Conservation (phyloP, 1,140 invertebrate species). For the Aplysia californica region DNA sequence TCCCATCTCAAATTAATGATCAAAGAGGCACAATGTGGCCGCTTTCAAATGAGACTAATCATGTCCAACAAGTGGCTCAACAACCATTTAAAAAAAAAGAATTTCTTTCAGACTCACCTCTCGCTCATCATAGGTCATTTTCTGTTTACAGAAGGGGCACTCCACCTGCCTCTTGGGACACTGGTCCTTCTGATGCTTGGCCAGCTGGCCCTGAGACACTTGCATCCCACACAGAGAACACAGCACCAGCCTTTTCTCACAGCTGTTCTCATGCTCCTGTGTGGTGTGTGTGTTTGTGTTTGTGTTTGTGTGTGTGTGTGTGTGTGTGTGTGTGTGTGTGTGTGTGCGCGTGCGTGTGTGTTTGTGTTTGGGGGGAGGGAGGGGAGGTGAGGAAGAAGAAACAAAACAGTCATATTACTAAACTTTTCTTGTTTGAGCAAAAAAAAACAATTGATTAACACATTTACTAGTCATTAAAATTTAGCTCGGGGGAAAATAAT, state of each 20-base stretch:
- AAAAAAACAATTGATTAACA: not conserved
- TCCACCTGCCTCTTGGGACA: slow-evolving; percentile 4
- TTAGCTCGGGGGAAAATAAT: no score
- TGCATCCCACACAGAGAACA: not conserved
- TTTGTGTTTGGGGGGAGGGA: no score
- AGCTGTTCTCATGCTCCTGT: slow-evolving; percentile 10
- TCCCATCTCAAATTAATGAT: no score
- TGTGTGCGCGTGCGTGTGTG: no score
- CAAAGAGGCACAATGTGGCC: no score
- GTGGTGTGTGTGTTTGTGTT: no score
- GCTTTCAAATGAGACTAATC: no score
- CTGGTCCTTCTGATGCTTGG: slow-evolving; percentile 1
- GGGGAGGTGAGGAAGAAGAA: not conserved
- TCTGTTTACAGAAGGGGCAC: slow-evolving; percentile 3
- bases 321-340: not conserved
- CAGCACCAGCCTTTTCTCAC: slow-evolving; percentile 18
- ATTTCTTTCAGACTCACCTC: no score
- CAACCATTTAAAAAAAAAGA: no score
- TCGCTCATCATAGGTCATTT: not conserved
- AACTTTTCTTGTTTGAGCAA: not conserved
- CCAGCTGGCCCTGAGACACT: not conserved
- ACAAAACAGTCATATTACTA: not conserved
- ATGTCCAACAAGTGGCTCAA: no score
- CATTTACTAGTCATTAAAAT: not conserved
- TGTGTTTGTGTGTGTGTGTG: no score